Evolutionary conservation across 2,797 vertebrate genomes (phyloP).

Genomic region (Eurystomus glaucurus): DNA sequence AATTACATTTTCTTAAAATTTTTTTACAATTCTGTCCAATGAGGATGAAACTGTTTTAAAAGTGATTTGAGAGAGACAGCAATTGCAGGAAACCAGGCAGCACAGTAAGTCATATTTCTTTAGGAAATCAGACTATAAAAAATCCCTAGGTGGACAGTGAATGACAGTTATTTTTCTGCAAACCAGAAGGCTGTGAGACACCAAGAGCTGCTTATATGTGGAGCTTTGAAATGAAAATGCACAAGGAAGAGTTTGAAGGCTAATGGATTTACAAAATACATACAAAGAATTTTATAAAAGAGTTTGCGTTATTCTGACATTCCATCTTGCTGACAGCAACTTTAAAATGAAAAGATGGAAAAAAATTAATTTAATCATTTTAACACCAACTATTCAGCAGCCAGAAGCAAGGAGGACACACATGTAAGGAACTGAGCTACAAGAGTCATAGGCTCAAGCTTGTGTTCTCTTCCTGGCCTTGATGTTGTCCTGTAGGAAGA

Average conservation of each 20-base stretch:
- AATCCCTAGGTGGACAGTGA: neutral
- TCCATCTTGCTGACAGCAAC: neutral
- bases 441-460: neutral
- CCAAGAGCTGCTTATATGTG: neutral
- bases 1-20: neutral
- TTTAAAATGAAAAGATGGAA: neutral
- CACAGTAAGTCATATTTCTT: neutral
- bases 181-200: neutral
- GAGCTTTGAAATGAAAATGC: neutral
- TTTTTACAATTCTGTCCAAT: neutral
- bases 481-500: neutral
- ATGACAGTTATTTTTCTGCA: neutral
- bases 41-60: neutral
- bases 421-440: neutral
- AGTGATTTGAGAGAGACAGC: neutral
- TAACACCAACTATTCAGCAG: neutral
- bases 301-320: neutral
- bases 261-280: neutral
- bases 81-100: neutral
- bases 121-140: neutral
- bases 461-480: neutral
- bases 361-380: neutral
- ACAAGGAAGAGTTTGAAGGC: neutral
- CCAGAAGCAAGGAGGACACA: neutral
- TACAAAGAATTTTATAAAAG: neutral